Conservation (phyloP, 2,888 invertebrate genomes). For the Drosophila monieri region DNA sequence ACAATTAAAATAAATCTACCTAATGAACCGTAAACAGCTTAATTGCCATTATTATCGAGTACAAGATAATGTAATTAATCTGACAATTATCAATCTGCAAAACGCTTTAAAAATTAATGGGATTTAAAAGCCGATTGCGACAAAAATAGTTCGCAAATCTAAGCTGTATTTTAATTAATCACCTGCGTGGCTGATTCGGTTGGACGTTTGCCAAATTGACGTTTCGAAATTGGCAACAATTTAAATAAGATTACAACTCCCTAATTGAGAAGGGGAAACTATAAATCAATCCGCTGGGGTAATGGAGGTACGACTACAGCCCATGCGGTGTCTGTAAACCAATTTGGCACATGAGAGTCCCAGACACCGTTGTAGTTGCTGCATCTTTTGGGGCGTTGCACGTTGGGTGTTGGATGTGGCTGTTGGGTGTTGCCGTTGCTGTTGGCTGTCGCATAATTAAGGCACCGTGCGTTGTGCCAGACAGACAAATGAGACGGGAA, state of each 20-base stretch:
- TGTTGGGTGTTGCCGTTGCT: constrained; percentile 19
- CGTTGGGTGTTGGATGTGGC: constrained; percentile 14
- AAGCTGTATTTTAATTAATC: constrained; percentile 38
- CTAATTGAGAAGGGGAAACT: constrained; percentile 16
- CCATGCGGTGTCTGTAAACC: constrained; percentile 35
- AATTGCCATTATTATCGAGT: constrained; percentile 10
- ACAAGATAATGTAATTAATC: constrained; percentile 30
- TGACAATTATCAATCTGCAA: constrained; percentile 27
- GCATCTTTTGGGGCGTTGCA: constrained; percentile 8
- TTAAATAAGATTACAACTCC: constrained; percentile 44
- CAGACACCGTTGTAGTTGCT: constrained; percentile 12
- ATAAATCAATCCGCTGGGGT: constrained; percentile 37
- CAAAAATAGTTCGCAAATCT: constrained; percentile 37
- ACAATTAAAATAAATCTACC: neutral
- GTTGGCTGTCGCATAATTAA: constrained; percentile 66
- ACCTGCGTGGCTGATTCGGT: neutral
- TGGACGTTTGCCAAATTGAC: constrained; percentile 38
- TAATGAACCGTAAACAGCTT: neutral
- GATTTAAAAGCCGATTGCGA: constrained; percentile 5
- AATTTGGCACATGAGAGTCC: constrained; percentile 38
- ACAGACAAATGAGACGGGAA: constrained; percentile 27
- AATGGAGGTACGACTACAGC: constrained; percentile 5
- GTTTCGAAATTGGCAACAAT: constrained; percentile 40
- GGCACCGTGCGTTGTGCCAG: constrained; percentile 33
- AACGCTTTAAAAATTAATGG: constrained; percentile 26